Evolutionary conservation across 2,888 invertebrate species (phyloP).

Genomic region (Hartigia nigra): DNA sequence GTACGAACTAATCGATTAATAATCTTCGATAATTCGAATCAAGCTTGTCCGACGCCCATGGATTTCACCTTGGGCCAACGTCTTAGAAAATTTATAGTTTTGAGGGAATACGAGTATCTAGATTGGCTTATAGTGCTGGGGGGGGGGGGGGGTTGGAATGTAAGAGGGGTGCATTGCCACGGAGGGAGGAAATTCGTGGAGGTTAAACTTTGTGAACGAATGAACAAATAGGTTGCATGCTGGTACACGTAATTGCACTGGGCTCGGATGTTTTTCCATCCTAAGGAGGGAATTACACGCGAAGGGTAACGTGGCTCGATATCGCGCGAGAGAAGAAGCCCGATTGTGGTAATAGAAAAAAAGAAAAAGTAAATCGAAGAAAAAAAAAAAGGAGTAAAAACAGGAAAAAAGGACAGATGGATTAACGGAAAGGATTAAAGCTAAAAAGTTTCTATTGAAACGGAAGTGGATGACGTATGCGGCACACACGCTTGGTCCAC

Average conservation of each 20-base stretch:
- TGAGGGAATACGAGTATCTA: background rate
- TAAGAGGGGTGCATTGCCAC: background rate
- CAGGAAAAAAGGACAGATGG: background rate
- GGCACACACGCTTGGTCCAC: background rate
- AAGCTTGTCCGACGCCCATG: background rate
- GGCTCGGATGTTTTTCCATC: background rate
- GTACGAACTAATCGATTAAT: background rate
- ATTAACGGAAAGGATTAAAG: background rate
- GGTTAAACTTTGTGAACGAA: background rate
- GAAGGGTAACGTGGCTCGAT: background rate
- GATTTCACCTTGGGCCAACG: background rate
- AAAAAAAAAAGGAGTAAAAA: background rate
- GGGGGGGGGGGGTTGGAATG: background rate
- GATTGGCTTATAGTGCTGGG: background rate
- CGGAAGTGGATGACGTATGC: background rate
- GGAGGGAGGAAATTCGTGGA: background rate
- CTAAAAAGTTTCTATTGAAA: background rate
- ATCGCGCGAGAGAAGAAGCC: background rate
- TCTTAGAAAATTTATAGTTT: background rate
- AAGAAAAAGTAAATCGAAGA: background rate
- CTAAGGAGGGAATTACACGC: slow-evolving; percentile 1
- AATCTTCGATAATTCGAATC: background rate
- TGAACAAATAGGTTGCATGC: slow-evolving; percentile 3
- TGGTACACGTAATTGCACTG: background rate
- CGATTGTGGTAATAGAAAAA: background rate